Conservation (phyloP, 1,140 invertebrate genomes). For the Heliconius hewitsoni region DNA sequence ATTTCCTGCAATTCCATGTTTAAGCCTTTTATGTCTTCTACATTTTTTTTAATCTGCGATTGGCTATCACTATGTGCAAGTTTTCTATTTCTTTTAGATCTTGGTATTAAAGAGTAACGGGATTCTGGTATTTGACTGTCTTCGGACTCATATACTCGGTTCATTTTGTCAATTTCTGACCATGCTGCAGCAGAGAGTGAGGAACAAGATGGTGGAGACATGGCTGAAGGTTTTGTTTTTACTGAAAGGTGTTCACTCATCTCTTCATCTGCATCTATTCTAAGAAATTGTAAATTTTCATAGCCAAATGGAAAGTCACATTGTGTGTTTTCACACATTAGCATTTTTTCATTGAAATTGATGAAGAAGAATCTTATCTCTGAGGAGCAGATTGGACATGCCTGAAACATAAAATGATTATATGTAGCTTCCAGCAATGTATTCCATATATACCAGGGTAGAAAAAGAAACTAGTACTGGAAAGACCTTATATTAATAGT, state of each 20-base stretch:
- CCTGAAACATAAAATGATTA: conserved; percentile 45
- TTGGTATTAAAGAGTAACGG: background rate
- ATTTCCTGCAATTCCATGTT: conserved; percentile 41
- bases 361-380: conserved; percentile 60
- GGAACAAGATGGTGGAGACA: conserved; percentile 40
- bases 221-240: conserved; percentile 31
- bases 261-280: conserved; percentile 43
- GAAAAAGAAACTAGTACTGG: too few species aligned
- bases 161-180: conserved; percentile 58
- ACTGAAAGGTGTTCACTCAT: conserved; percentile 41
- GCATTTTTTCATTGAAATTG: conserved; percentile 62
- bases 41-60: conserved; percentile 44
- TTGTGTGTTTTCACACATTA: conserved; percentile 65
- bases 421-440: too few species aligned
- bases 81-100: conserved; percentile 16
- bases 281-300: conserved; percentile 54
- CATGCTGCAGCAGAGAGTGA: conserved; percentile 41
- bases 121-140: conserved; percentile 40
- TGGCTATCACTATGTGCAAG: conserved; percentile 26
- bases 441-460: too few species aligned
- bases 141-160: conserved; percentile 49
- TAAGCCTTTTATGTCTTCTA: conserved; percentile 49
- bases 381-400: conserved; percentile 61
- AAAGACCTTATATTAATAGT: too few species aligned
- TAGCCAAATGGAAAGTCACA: conserved; percentile 73